phyloP scores from a whole-genome alignment of 2,113 vertebrate genomes.

The Dromaius novaehollandiae region DNA sequence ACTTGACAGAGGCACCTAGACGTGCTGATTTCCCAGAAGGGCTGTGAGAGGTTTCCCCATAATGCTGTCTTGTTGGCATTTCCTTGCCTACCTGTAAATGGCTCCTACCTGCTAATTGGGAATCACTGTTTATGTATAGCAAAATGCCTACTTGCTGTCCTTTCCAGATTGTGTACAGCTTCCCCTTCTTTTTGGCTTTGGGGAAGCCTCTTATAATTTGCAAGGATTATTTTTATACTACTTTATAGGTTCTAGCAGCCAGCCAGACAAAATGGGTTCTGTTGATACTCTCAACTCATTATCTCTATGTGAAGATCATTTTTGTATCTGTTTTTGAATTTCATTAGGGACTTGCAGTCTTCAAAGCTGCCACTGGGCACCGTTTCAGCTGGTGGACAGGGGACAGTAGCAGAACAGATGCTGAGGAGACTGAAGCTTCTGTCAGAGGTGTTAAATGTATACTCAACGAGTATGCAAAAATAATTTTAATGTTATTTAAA shows the following conservation, averaged over 20 bases:
- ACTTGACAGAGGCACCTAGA: background rate
- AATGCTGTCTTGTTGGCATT: background rate
- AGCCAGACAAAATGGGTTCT: background rate
- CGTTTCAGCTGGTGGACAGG: background rate
- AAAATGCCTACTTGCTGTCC: background rate
- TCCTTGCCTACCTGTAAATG: background rate
- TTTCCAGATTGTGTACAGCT: fast-evolving
- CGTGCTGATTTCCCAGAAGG: background rate
- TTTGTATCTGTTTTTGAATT: background rate
- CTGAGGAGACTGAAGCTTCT: background rate
- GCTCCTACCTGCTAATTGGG: background rate
- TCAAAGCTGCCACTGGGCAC: background rate
- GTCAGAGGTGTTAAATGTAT: background rate
- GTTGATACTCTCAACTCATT: background rate
- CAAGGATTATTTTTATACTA: background rate
- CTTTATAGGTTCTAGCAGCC: background rate
- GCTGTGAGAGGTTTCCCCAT: background rate
- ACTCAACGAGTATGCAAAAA: background rate
- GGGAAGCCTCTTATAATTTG: background rate
- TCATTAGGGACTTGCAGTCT: background rate
- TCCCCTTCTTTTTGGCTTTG: background rate
- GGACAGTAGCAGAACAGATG: background rate
- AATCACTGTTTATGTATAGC: background rate
- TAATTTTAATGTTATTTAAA: conserved; percentile 16
- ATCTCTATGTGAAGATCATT: background rate